Percentiles rank a stretch among this genome's conserved stretches.
Evolutionary conservation across 2,888 invertebrate species (phyloP).

Genomic region (Andrena haemorrhoa): DNA sequence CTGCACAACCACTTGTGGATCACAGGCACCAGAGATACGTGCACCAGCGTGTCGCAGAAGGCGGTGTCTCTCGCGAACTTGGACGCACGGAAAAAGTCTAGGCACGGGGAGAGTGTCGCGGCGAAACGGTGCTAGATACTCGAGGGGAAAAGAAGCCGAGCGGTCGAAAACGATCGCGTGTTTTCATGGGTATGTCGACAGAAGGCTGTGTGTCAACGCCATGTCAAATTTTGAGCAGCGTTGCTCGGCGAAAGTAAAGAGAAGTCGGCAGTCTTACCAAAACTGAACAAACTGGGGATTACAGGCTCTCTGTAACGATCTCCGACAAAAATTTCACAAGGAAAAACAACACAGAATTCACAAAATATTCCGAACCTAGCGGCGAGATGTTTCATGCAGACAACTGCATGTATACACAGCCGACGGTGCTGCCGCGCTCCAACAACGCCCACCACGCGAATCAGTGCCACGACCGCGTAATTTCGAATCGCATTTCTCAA

Average conservation of each 20-base stretch:
- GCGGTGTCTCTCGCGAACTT: conserved; percentile 7
- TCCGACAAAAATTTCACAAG: conserved; percentile 57
- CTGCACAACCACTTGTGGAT: conserved; percentile 82
- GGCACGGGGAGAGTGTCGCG: not conserved
- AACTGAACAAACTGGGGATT: conserved; percentile 56
- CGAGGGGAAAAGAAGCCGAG: not conserved
- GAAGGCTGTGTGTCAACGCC: conserved; percentile 72
- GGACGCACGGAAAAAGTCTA: not conserved
- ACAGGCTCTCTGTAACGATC: conserved; percentile 36
- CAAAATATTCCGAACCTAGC: conserved; percentile 68
- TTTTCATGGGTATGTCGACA: conserved; percentile 52
- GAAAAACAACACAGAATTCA: conserved; percentile 65
- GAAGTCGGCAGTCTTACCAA: conserved; percentile 73
- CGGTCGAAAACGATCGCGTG: not conserved
- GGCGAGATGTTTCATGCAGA: conserved; percentile 77
- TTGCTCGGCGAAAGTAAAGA: conserved; percentile 68
- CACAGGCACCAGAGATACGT: conserved; percentile 45
- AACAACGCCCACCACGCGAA: not conserved
- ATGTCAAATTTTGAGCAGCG: conserved; percentile 72
- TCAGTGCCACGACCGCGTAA: conserved; percentile 25
- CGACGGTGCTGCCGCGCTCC: conserved; percentile 70
- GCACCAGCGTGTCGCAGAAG: conserved; percentile 40
- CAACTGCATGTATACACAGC: conserved; percentile 81
- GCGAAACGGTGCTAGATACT: not conserved
- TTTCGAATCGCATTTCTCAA: conserved; percentile 29